A percentile compares a stretch with the other conserved stretches of the same genome.
Conservation (phyloP, 2,888 invertebrate species). For the Paralinhomoeus sp. region DNA sequence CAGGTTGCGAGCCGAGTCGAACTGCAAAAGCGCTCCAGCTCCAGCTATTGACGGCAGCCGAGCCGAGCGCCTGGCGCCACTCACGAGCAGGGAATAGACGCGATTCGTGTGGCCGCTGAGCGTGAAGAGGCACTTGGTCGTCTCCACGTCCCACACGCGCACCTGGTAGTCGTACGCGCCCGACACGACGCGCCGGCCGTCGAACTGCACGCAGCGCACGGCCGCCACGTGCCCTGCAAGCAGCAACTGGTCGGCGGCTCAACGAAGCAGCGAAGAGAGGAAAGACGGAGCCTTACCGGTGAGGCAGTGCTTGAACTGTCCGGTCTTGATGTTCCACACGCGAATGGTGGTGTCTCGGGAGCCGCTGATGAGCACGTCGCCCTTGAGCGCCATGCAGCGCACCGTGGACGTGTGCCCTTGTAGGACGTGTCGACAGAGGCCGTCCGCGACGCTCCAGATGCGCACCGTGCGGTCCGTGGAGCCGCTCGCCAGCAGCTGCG, state of each 20-base stretch:
- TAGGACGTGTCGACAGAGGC: conserved; percentile 68
- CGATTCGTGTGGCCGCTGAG: conserved; percentile 87
- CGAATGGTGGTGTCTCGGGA: conserved; percentile 86
- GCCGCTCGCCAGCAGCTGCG: conserved; percentile 11
- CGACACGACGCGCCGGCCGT: conserved; percentile 77
- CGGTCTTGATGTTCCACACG: conserved; percentile 82
- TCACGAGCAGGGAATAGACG: conserved; percentile 87
- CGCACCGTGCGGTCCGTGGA: conserved; percentile 55
- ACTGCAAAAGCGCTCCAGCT: conserved; percentile 36
- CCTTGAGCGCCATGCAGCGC: conserved; percentile 84
- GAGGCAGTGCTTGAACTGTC: conserved; percentile 66
- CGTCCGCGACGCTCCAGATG: conserved; percentile 74
- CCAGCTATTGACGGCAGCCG: neutral
- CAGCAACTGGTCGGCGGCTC: too few relatives aligned
- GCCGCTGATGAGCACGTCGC: conserved; percentile 87
- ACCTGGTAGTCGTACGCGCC: conserved; percentile 97
- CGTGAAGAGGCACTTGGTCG: conserved; percentile 79
- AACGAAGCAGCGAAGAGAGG: too few relatives aligned
- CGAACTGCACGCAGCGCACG: conserved; percentile 87
- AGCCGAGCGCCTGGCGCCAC: neutral
- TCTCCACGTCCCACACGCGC: conserved; percentile 70
- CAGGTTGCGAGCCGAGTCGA: conserved; percentile 58
- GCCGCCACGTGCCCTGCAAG: conserved; percentile 86
- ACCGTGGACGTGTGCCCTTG: conserved; percentile 95
- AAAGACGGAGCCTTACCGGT: too few relatives aligned